Evolutionary conservation across 1,140 invertebrate species (phyloP).

Genomic region (Bombus turneri): DNA sequence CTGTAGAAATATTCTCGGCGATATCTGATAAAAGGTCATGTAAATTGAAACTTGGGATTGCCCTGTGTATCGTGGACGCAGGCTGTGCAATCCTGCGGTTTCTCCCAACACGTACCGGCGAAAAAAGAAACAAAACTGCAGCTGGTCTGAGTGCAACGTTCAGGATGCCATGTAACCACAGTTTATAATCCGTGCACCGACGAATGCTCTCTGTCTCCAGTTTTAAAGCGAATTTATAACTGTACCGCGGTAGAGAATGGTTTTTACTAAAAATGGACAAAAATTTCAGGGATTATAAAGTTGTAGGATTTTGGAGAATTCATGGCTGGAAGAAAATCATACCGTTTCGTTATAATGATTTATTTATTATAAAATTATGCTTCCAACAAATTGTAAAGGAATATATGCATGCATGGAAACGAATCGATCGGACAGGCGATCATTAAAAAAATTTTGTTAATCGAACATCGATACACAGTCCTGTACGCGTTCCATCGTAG

Average conservation of each 20-base stretch:
- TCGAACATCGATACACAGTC: slow-evolving; percentile 38
- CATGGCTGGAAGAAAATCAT: not conserved
- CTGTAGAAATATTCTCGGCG: not conserved
- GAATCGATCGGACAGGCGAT: slow-evolving; percentile 47
- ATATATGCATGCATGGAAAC: slow-evolving; percentile 59
- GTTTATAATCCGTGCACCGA: not conserved
- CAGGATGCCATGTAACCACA: not conserved
- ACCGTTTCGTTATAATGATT: slow-evolving; percentile 76
- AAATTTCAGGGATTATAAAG: not conserved
- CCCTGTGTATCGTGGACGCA: not conserved
- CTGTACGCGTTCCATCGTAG: slow-evolving; percentile 24
- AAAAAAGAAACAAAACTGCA: not conserved
- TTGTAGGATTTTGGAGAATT: too few species aligned
- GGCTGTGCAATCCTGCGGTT: not conserved
- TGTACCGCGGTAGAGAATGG: not conserved
- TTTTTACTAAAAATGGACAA: not conserved
- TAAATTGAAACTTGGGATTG: slow-evolving; percentile 18
- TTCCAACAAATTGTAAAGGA: slow-evolving; percentile 68
- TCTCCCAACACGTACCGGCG: not conserved
- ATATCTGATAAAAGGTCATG: not conserved
- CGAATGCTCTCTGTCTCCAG: not conserved
- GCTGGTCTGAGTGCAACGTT: not conserved
- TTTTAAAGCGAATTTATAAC: not conserved
- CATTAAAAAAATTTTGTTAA: slow-evolving; percentile 36
- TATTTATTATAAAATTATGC: slow-evolving; percentile 81